A percentile compares a stretch with the other conserved stretches of the same genome.
phyloP scores from a whole-genome alignment of 2,888 invertebrate species.

The Cordilura impudica region DNA sequence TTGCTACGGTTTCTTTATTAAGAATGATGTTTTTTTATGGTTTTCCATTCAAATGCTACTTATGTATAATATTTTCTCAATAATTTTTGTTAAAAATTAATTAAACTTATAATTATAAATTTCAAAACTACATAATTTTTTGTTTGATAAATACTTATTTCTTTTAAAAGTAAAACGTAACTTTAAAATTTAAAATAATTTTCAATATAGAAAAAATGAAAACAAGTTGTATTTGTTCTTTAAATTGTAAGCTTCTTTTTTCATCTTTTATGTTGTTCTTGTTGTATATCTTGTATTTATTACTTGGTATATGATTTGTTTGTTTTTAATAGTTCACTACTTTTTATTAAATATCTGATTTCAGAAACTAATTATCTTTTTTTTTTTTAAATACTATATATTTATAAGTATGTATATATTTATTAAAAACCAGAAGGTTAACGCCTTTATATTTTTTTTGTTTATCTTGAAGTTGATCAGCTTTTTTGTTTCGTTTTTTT shows the following conservation, averaged over 20 bases:
- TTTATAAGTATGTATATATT: constrained; percentile 53
- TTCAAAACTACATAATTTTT: background rate
- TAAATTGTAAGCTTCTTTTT: constrained; percentile 50
- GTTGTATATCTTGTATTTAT: constrained; percentile 41
- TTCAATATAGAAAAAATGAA: background rate
- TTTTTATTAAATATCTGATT: constrained; percentile 26
- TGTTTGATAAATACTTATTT: background rate
- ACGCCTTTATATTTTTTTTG: constrained; percentile 62
- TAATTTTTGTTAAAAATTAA: constrained; percentile 15
- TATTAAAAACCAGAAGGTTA: constrained; percentile 68
- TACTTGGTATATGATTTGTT: constrained; percentile 22
- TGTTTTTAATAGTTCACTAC: constrained; percentile 39
- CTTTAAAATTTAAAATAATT: constrained; percentile 4
- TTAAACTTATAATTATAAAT: background rate
- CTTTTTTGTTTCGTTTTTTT: constrained; percentile 60
- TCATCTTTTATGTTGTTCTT: background rate
- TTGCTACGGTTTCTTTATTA: constrained; percentile 13
- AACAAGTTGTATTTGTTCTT: constrained; percentile 31
- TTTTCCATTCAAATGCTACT: constrained; percentile 35
- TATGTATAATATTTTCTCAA: background rate
- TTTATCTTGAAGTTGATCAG: constrained; percentile 66
- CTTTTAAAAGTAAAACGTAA: background rate
- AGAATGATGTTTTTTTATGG: constrained; percentile 5
- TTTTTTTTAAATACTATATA: constrained; percentile 45
- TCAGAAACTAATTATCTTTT: constrained; percentile 67